Base-by-base conservation (phyloP, 2,888 invertebrate species). In the Atherix ibis region DNA sequence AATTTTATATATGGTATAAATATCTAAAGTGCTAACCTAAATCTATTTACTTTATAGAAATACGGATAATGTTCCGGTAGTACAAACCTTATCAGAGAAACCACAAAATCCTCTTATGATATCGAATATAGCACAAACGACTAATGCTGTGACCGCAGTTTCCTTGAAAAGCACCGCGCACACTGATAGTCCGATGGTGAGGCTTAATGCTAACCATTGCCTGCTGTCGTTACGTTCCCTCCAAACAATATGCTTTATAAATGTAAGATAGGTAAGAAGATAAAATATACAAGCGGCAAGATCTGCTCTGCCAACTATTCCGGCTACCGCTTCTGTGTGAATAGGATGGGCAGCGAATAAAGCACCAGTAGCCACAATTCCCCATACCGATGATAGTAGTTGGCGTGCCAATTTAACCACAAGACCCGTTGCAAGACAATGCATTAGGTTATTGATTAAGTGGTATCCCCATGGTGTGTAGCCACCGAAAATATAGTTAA, bases 311-410 rank as follows among this genome's bases (percentile, higher is more conserved):
- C 97, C 97, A 10, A 97, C 95, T 32, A 92, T 73, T 16, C 91
- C 91, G 1, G 94, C 88, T 19, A 95, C 94, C 0, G 95, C 92
- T 62, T 97, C 97, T 4, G 89, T 87, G 65, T 95, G 95, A 48
- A 97, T 78, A 10, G 95, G 95, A 63, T 97, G 95, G 2, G 82
- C 77, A 19, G 95, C 91, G 57, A 97, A 97, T 26, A 89, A 69
- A 6, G 89, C 66, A 1, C 88, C 88, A 0, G 91, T 72, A 18
- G 83, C 70, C 33, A 73, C 68, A 32, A 78, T 71, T 22, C 81
- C 81, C 46, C 79, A 68, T 47, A 69, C 66, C 37, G 67, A 67
- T 34, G 81, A 75, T 41, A 83, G 63, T 31, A 82, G 65, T 39
- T 74, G 70, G 36, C 77, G 68, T 3, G 84, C 81, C 30, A 84